Evolutionary conservation across 2,113 vertebrate genomes (phyloP), one percentile per base, ranked within the genome.

Genomic region (Caretta caretta): DNA sequence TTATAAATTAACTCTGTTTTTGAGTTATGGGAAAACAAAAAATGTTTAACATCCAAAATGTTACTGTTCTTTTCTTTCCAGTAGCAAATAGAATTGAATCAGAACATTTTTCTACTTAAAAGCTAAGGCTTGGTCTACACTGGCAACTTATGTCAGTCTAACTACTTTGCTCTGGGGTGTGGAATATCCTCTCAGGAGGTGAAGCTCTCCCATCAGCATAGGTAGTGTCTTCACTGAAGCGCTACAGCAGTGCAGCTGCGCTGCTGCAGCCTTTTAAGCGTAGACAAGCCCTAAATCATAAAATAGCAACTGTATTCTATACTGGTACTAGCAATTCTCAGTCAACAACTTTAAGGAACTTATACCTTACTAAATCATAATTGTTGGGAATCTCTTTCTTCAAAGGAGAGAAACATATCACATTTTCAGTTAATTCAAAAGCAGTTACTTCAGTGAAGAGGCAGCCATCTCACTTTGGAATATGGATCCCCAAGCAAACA

Each of bases 361-460:
- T 93, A 93, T 95, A 93, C 88, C 48, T 6, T 59, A 96, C 2
- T 82, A 91, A 98, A 92, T 75, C 82, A 90, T 83, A 90, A 90
- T 90, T 92, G 62, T 50, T 86, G 56, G 84, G 65, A 91, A 86
- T 59, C 83, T 93, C 46, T 78, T 78, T 92, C 62, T 84, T 88
- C 82, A 95, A 92, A 80, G 56, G 80, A 84, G 81, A 76, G 92
- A 84, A 80, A 82, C 87, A 89, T 14, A 87, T 87, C 92, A 94
- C 83, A 95, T 94, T 97, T 90, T 87, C 17, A 75, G 91, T 91
- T 92, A 94, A 93, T 83, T 97, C n/a, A 69, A 93, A 97, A 83
- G 93, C 84, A 2, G 2, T 51, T 29, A 35, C 82, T 90, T 81
- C 31, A 0, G 90, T 22, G 78, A 65, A 85, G 83, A 97, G 94